Conservation (phyloP, 2,797 vertebrate species). For the Diceros bicornis region DNA sequence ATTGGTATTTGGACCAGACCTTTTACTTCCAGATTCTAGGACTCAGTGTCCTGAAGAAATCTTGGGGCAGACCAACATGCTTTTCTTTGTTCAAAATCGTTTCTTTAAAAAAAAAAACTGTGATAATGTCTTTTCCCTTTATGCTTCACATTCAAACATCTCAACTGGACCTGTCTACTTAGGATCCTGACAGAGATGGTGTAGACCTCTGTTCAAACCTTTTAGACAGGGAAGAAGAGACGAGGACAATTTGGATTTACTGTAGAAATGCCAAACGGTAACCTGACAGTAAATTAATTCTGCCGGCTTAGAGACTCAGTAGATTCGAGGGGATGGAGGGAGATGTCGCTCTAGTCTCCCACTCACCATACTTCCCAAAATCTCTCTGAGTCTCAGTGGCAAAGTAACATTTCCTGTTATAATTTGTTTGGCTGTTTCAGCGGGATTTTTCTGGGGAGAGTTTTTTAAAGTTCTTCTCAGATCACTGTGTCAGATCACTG, state of each 20-base stretch:
- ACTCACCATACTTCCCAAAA: not conserved
- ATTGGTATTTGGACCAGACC: not conserved
- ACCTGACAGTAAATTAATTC: not conserved
- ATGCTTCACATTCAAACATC: not conserved
- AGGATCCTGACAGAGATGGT: not conserved
- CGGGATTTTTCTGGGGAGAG: not conserved
- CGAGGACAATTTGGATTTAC: too few species aligned
- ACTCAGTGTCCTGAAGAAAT: not conserved
- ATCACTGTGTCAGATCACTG: not conserved
- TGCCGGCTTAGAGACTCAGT: not conserved
- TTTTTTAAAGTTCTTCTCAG: not conserved
- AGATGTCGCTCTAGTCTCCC: not conserved
- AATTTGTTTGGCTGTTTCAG: not conserved
- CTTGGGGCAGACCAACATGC: not conserved
- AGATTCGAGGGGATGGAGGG: not conserved
- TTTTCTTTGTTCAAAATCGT: not conserved
- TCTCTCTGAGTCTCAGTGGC: not conserved
- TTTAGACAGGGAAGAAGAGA: not conserved
- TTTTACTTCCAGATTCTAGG: not conserved
- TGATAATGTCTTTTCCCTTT: not conserved
- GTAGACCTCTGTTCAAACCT: not conserved
- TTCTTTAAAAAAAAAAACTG: not conserved
- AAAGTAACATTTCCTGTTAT: not conserved
- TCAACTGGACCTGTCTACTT: not conserved
- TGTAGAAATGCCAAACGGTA: not conserved